These are phyloP conservation scores for Manis javanica DNA, from an alignment of 2,797 vertebrate genomes.

Conservation along the genomic window DNA sequence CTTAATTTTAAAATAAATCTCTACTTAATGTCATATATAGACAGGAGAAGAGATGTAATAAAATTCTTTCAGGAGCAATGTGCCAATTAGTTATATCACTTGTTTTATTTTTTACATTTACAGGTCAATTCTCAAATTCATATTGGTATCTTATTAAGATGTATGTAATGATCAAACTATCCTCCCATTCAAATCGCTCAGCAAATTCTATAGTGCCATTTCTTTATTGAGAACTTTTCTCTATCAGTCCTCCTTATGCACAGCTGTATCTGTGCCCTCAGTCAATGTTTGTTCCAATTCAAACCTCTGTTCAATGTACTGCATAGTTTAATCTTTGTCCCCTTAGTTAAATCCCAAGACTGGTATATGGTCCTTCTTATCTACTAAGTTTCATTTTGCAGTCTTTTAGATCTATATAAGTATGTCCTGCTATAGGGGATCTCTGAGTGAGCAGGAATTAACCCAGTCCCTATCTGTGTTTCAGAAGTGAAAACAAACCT, in stretches of 20 bases:
- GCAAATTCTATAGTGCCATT: background rate
- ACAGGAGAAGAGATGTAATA: background rate
- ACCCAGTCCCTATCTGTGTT: background rate
- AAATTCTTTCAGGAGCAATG: background rate
- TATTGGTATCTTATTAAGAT: conserved; percentile 16
- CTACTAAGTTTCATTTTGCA: background rate
- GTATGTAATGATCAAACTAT: background rate
- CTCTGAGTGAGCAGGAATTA: background rate
- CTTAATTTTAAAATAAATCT: conserved; percentile 36
- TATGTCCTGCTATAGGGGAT: conserved; percentile 23
- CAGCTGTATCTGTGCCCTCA: background rate
- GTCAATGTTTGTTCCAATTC: background rate
- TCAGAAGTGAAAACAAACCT: background rate
- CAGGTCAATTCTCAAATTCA: background rate
- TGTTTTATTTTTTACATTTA: conserved; percentile 19
- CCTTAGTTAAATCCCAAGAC: background rate
- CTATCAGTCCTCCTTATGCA: background rate
- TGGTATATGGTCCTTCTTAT: background rate
- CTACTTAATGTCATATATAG: background rate
- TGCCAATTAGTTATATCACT: background rate
- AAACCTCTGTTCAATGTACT: background rate
- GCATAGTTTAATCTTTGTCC: background rate
- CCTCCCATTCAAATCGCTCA: background rate
- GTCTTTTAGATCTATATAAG: background rate
- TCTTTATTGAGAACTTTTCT: background rate